phyloP scores from a whole-genome alignment of 1,140 invertebrate species.

The Heliconius eleuchia region DNA sequence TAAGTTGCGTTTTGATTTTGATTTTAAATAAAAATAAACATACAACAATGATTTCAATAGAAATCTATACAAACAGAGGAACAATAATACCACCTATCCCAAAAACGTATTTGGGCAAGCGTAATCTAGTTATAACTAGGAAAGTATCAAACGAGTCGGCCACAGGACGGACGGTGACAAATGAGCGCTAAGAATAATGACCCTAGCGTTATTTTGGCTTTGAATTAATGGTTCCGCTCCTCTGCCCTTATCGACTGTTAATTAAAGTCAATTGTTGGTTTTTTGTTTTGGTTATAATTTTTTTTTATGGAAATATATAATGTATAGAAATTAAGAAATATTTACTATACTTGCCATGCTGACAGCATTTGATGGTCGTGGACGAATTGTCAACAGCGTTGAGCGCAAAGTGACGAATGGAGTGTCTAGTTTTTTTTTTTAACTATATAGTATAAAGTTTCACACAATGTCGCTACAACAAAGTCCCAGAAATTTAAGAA shows the following conservation, averaged over 20 bases:
- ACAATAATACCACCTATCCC: background rate
- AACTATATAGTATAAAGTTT: too few species aligned
- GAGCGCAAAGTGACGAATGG: too few species aligned
- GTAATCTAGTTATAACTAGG: constrained; percentile 35
- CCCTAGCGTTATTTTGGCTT: constrained; percentile 53
- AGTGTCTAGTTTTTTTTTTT: too few species aligned
- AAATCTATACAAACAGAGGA: background rate
- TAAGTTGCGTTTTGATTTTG: too few species aligned
- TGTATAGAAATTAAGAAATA: too few species aligned
- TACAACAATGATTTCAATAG: background rate
- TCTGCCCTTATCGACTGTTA: constrained; percentile 48
- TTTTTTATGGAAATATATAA: background rate
- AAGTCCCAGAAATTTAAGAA: too few species aligned
- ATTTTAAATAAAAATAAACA: too few species aligned
- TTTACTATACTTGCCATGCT: too few species aligned
- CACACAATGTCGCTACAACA: too few species aligned
- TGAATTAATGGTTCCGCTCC: constrained; percentile 54
- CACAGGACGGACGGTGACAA: constrained; percentile 49
- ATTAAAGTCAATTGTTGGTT: constrained; percentile 39
- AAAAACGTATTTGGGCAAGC: background rate
- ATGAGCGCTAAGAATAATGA: constrained; percentile 58
- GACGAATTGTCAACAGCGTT: too few species aligned
- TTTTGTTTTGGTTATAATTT: background rate
- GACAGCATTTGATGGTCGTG: too few species aligned
- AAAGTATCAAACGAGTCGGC: constrained; percentile 27